A percentile compares a stretch with the other conserved stretches of the same genome.
These are phyloP conservation scores for Solenopsis invicta DNA, from an alignment of 1,140 invertebrate genomes.

Conservation along the genomic window DNA sequence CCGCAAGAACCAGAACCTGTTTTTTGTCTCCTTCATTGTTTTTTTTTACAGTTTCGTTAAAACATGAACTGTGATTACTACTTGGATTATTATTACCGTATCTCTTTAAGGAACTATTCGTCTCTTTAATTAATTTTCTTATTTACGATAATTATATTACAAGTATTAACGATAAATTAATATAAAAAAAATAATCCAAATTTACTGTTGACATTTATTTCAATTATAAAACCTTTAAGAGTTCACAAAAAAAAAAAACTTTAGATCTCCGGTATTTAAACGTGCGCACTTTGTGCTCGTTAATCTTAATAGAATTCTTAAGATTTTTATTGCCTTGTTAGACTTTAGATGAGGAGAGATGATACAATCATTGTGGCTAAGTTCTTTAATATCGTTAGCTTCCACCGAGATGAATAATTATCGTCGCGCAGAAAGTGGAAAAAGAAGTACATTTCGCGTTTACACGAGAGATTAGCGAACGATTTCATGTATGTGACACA, in stretches of 20 bases:
- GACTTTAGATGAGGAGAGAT: neutral
- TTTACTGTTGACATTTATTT: neutral
- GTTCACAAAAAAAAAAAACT: neutral
- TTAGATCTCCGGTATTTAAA: neutral
- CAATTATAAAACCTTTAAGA: neutral
- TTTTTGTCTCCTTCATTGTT: neutral
- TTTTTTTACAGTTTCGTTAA: neutral
- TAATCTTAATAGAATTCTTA: constrained; percentile 11
- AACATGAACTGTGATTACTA: neutral
- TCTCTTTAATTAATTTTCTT: neutral
- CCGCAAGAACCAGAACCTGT: neutral
- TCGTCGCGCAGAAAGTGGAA: constrained; percentile 8
- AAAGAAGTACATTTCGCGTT: constrained; percentile 28
- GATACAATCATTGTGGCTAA: neutral
- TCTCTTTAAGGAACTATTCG: neutral
- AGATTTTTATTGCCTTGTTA: constrained; percentile 17
- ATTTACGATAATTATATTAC: neutral
- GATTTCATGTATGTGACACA: constrained; percentile 28
- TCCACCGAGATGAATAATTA: neutral
- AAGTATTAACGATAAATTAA: neutral
- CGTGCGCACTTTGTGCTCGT: neutral
- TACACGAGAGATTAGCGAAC: constrained; percentile 24
- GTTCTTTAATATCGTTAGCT: constrained; percentile 16
- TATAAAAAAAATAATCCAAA: neutral
- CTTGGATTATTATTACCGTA: neutral